Evolutionary conservation across 92 coral and sea anemone genomes (phyloP).

Genomic region (Epizoanthus ramosus): DNA sequence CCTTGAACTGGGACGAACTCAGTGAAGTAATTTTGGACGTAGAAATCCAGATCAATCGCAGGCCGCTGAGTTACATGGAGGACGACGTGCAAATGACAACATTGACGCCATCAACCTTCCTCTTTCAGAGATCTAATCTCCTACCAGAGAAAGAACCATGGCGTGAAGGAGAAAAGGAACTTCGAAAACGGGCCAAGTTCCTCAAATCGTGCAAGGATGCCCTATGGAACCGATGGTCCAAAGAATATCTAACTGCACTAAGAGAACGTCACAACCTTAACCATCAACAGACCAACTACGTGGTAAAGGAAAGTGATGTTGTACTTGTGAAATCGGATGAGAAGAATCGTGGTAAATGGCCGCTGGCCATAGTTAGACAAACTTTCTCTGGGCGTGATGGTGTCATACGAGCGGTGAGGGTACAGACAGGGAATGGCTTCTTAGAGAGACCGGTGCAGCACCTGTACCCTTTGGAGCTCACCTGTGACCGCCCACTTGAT

Average conservation of each 20-base stretch:
- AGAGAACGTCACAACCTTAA: slow-evolving; percentile 56
- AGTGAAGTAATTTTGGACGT: slow-evolving; percentile 52
- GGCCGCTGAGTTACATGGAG: slow-evolving; percentile 60
- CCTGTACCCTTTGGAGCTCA: slow-evolving; percentile 45
- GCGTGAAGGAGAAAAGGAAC: slow-evolving; percentile 31
- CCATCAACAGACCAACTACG: slow-evolving; percentile 21
- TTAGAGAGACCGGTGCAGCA: slow-evolving; percentile 54
- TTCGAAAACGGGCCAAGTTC: slow-evolving; percentile 46
- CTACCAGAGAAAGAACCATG: slow-evolving; percentile 51
- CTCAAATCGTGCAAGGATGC: slow-evolving; percentile 51
- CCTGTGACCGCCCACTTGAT: slow-evolving; percentile 1
- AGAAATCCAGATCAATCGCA: slow-evolving; percentile 57
- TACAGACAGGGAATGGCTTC: slow-evolving; percentile 40
- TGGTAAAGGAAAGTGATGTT: slow-evolving; percentile 42
- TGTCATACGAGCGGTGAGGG: slow-evolving; percentile 34
- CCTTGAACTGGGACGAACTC: slow-evolving; percentile 54
- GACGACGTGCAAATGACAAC: slow-evolving; percentile 57
- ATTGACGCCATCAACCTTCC: slow-evolving; percentile 51
- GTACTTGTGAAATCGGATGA: slow-evolving; percentile 44
- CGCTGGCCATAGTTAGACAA: slow-evolving; percentile 50
- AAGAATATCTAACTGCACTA: slow-evolving; percentile 40
- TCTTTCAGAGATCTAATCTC: slow-evolving; percentile 46
- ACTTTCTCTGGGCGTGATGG: slow-evolving; percentile 61
- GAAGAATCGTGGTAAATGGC: slow-evolving; percentile 58
- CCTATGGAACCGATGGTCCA: slow-evolving; percentile 56